phyloP scores from a whole-genome alignment of 2,888 invertebrate genomes.

The Malthinus flaveolus region DNA sequence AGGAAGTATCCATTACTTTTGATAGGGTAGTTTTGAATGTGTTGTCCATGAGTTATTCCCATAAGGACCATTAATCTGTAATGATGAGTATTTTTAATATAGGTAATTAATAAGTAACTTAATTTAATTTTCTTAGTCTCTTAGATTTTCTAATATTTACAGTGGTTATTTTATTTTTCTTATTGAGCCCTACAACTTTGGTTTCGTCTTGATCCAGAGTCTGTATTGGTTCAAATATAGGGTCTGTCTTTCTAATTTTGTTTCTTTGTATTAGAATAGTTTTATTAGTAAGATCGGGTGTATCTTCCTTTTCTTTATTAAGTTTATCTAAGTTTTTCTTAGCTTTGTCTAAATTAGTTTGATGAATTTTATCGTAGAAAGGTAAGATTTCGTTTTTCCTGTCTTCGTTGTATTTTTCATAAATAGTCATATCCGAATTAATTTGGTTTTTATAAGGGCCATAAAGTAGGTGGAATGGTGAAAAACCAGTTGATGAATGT shows the following conservation, averaged over 20 bases:
- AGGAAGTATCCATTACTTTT: constrained; percentile 24
- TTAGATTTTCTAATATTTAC: too few relatives aligned
- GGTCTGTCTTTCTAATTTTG: too few relatives aligned
- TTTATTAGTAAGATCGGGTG: background rate
- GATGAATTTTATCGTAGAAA: background rate
- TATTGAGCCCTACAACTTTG: too few relatives aligned
- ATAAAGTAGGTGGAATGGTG: background rate
- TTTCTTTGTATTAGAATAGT: background rate
- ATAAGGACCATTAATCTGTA: too few relatives aligned
- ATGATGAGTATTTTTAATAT: too few relatives aligned
- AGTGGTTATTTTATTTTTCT: too few relatives aligned
- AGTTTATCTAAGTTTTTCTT: background rate
- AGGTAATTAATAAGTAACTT: too few relatives aligned
- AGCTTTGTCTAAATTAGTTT: background rate
- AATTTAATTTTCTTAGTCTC: too few relatives aligned
- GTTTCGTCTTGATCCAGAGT: too few relatives aligned
- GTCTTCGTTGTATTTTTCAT: background rate
- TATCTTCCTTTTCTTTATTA: background rate
- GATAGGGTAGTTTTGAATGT: constrained; percentile 22
- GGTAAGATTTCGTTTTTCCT: background rate
- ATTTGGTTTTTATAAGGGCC: background rate
- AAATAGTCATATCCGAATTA: background rate
- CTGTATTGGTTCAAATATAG: too few relatives aligned
- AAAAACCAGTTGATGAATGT: constrained; percentile 1
- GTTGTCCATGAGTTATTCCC: too few relatives aligned